Base-by-base conservation (phyloP, 30 jellyfish, hydroid and myxozoan species). In the Hydractinia symbiolongicarpus region DNA sequence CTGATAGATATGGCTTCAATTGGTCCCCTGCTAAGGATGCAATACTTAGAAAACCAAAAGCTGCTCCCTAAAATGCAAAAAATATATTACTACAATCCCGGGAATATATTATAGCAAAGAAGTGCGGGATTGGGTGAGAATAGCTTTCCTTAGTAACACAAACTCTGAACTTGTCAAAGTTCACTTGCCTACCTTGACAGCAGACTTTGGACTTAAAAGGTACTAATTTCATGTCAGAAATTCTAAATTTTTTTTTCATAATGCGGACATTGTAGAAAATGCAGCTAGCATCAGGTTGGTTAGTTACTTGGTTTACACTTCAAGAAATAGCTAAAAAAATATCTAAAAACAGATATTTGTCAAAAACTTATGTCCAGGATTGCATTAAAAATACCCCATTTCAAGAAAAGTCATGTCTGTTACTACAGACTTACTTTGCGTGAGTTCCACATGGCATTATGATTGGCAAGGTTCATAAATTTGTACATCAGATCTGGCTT, bases 371-470 rank as follows among this genome's bases (percentile, higher is more conserved):
- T 6, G 17, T n/a, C 19, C 52, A 7, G 40, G 74, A 7, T 16
- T 64, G 74, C 40, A 13, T 13, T 64, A 7, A 64, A 15, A n/a
- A 64, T 64, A 51, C 17, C 74, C 40, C 74, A 64, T 64, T 51
- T 64, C 16, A 64, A 44, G 40, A 6, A 64, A 4, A 44, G 40
- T 64, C 52, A 64, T 6, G 16, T 64, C 74, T 13, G 40, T 64
- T 44, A 64, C 9, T 13, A 2, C 0, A 6, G 74, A 64, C 40
- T 64, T 72, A 94, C 99, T 92, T 94, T 94, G 78, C 86, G 87
- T 5, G 99, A 94, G 66, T 94, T 94, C 99, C 99, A 94, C 70
- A 87, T 67, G 9, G 99, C 99, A 78, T 91, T 81, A 88, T 94
- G 99, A 62, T 84, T 94, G 7, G 99, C 99, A 19, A 94, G 72